phyloP scores from a whole-genome alignment of 1,140 invertebrate species.

The Ceratosolen solmsi region DNA sequence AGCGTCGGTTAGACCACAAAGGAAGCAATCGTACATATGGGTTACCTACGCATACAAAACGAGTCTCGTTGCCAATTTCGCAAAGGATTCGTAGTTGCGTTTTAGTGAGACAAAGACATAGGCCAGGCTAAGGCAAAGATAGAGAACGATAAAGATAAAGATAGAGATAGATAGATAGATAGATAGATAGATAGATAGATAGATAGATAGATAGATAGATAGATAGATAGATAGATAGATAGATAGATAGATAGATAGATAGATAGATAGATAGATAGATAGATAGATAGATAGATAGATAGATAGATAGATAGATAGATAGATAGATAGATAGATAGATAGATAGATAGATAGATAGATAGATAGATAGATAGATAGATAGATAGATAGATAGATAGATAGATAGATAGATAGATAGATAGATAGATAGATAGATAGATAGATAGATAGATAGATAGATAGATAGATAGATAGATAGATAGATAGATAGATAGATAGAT shows the following conservation, averaged over 20 bases:
- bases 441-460: not conserved
- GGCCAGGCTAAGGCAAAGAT: no score
- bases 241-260: not conserved
- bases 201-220: not conserved
- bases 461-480: not conserved
- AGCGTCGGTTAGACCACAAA: slow-evolving; percentile 31
- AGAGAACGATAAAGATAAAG: not conserved
- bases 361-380: not conserved
- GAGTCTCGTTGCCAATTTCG: slow-evolving; percentile 14
- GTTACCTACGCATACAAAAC: not conserved
- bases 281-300: not conserved
- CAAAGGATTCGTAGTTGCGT: slow-evolving; percentile 20
- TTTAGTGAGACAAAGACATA: no score
- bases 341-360: not conserved
- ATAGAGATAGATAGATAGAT: not conserved
- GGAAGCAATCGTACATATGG: not conserved
- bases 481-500: not conserved
- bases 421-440: not conserved
- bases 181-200: not conserved
- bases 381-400: not conserved
- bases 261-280: not conserved
- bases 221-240: not conserved
- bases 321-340: not conserved
- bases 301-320: not conserved
- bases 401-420: not conserved